Evolutionary conservation across 2,113 vertebrate species (phyloP).

Genomic region (human): GRCh38 chr12:69135501-69136000

Average conservation of each 20-base stretch:
- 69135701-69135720: neutral
- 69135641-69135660: neutral
- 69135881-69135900: neutral
- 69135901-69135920: neutral
- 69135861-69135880: constrained; percentile 11
- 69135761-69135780: neutral
- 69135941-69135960: constrained; percentile 65
- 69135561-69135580: neutral
- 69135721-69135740: neutral
- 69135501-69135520: too few relatives aligned
- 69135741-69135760: neutral
- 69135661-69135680: neutral
- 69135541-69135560: constrained; percentile 32
- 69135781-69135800: neutral
- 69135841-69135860: neutral
- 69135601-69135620: neutral
- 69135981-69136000: constrained; percentile 67
- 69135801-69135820: neutral
- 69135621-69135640: neutral
- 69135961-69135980: constrained; percentile 63
- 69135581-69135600: neutral
- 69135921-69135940: constrained; percentile 58
- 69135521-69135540: neutral
- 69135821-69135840: constrained; percentile 8
- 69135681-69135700: neutral